Evolutionary conservation across 2,888 invertebrate genomes (phyloP), one percentile per base, ranked within the genome.

Genomic region (Catocala fraxini): DNA sequence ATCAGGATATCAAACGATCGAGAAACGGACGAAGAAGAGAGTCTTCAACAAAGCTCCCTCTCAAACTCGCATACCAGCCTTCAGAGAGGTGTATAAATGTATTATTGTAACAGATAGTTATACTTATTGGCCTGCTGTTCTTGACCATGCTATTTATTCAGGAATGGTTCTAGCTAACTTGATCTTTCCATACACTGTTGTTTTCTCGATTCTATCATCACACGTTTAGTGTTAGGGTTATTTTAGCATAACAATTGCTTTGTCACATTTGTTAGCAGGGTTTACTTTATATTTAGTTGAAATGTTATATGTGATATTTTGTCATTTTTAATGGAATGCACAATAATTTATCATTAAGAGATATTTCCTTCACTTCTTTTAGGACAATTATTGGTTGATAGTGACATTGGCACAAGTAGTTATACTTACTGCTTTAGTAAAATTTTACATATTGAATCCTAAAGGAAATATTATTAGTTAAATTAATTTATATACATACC

Each of bases 1-100:
- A 98, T 99, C 75, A 95, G 98, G 65, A 97, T 98, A 81, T 97
- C 97, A 52, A 98, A 98, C 9, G 96, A 97, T 69, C 97, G 98
- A 79, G 97, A 97, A 39, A 98, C 98, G 49, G 97, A 97, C 61
- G 97, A 97, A 65, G 96, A 94, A 56, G 94, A 94, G 61, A 90
- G 80, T 65, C 70, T 92, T 42, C 92, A 90, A 65, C 87, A 88
- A 55, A 88, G 82, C 46, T 90, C 93, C 2, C 82, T 89, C n/a
- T 85, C 93, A 0, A 93, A 91, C 68, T 94, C 94, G 0, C 89
- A 86, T 42, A 85, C 73, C 13, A 92, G 88, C 51, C 78, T 93
- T 46, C 94, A 93, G 70, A 83, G 93, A 71, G 90, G 89, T n/a
- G 91, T 92, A 58, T 93, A 81, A 83, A 33, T 59, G 49, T 34